A percentile compares a stretch with the other conserved stretches of the same genome.
Conservation (phyloP, 2,888 invertebrate genomes). For the Protonemura montana region DNA sequence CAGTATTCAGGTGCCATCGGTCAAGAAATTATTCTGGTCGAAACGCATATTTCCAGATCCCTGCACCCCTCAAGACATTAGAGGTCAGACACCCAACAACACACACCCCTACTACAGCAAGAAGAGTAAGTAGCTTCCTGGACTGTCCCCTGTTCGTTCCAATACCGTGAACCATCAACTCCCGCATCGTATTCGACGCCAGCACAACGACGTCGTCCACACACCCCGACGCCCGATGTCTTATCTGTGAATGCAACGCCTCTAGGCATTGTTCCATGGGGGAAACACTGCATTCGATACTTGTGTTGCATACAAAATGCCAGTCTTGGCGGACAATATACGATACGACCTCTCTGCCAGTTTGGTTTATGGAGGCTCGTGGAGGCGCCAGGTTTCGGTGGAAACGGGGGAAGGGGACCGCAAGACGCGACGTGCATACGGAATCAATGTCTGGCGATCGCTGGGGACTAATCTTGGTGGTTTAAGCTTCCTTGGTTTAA, state of each 20-base stretch:
- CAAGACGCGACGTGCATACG: background rate
- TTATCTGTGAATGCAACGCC: background rate
- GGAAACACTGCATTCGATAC: background rate
- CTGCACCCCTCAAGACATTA: too few species aligned
- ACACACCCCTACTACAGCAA: background rate
- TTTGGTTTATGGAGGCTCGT: background rate
- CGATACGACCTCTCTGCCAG: background rate
- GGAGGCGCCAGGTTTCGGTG: background rate
- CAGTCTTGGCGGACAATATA: background rate
- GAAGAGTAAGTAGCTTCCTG: background rate
- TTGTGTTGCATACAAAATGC: background rate
- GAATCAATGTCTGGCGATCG: background rate
- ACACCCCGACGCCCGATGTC: background rate
- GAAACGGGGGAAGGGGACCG: background rate
- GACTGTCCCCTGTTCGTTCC: background rate
- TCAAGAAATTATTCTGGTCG: too few species aligned
- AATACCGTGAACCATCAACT: background rate
- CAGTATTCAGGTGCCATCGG: too few species aligned
- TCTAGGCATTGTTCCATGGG: background rate
- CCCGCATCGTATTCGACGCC: background rate
- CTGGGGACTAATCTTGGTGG: conserved; percentile 9
- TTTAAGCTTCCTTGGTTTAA: background rate
- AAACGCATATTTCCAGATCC: too few species aligned
- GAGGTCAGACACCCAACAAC: too few species aligned
- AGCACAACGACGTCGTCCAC: background rate